Evolutionary conservation across 2,888 invertebrate species (phyloP), one percentile per base, ranked within the genome.

Genomic region (Cantharis nigra): DNA sequence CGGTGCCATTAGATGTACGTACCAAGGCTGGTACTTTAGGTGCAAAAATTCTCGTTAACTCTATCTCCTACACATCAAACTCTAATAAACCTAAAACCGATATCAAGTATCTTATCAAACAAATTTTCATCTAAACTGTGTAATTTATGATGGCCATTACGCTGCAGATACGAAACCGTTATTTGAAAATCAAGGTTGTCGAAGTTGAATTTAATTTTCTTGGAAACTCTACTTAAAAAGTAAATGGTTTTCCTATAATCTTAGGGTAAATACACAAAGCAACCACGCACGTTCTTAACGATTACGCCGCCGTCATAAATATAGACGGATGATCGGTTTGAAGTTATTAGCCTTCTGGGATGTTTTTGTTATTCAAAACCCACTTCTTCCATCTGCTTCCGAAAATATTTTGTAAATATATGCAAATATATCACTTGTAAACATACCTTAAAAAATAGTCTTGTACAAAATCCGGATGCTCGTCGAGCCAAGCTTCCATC

Each of bases 401-500:
- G n/a, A 49, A 49, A 49, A 49, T n/a, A 49, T n/a, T 49, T 49
- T n/a, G n/a, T n/a, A 9, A 64, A 65, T 67, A 70, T 28, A 30
- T 30, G 28, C 3, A 30, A 10, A 11, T 10, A 3, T 9, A 28
- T 0, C 7, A 23, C 10, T 18, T 72, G 10, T 10, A 65, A n/a
- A 70, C 72, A 11, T 87, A 96, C 96, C 97, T 95, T 89, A 97
- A 91, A 88, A 98, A 97, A 89, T 98, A 98, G 89, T 98, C 97
- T 88, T 97, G 95, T 82, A 96, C 95, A 89, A 98, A 98, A 89
- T 97, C 97, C 84, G 96, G 97, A 91, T 98, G 97, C 89, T 97
- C 97, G 90, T 98, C 98, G 83, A 98, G 93, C 98, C 98, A 98
- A 84, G 96, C 94, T 90, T 98, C 97, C 91, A 97, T 96, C 82